Evolutionary conservation across 2,888 invertebrate species (phyloP).

Genomic region (Zygogramma bicolorata): DNA sequence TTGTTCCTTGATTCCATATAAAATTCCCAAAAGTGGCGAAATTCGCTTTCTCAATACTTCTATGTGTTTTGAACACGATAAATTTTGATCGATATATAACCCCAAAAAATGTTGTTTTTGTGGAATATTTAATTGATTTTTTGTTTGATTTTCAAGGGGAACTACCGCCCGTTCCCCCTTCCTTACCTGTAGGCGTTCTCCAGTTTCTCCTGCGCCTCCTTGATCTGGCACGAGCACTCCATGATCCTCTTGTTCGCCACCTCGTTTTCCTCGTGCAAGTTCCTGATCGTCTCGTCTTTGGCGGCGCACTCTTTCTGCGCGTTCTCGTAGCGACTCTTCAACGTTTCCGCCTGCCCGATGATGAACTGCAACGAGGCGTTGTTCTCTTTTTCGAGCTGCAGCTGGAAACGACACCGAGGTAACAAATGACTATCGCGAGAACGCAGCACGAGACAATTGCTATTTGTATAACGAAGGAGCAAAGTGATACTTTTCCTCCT

Average conservation of each 20-base stretch:
- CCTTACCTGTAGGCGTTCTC: slow-evolving; percentile 19
- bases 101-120: too few relatives aligned
- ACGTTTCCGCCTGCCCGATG: slow-evolving; percentile 48
- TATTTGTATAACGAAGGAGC: background rate
- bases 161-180: background rate
- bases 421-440: too few relatives aligned
- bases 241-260: slow-evolving; percentile 44
- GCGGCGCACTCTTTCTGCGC: slow-evolving; percentile 44
- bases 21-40: too few relatives aligned
- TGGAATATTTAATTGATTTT: too few relatives aligned
- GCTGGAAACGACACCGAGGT: slow-evolving; percentile 47
- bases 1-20: too few relatives aligned
- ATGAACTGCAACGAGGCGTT: slow-evolving; percentile 53
- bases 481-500: too few relatives aligned
- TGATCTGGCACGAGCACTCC: slow-evolving; percentile 43
- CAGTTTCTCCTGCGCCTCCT: slow-evolving; percentile 48
- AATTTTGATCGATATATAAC: too few relatives aligned
- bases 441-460: too few relatives aligned
- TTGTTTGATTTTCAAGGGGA: background rate
- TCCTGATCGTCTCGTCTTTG: slow-evolving; percentile 52
- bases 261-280: slow-evolving; percentile 48
- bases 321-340: slow-evolving; percentile 44
- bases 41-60: too few relatives aligned
- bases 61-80: too few relatives aligned
- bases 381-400: slow-evolving; percentile 51